Evolutionary conservation across 2,888 invertebrate genomes (phyloP), one percentile per base, ranked within the genome.

Genomic region (Polietes domitor): DNA sequence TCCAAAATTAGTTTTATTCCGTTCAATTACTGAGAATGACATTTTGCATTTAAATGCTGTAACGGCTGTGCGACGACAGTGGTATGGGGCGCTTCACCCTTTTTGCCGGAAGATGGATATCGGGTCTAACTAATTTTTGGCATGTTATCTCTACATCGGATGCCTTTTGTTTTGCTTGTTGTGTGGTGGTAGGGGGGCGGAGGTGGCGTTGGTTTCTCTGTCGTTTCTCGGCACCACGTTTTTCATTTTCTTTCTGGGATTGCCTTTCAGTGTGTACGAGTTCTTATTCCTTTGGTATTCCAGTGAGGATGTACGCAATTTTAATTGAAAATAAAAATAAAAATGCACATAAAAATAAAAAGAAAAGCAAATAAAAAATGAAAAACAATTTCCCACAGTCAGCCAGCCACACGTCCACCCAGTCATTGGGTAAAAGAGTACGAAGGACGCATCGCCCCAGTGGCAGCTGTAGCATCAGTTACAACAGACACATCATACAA

Each of bases 251-350:
- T 32, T 4, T 32, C 4, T 32, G 32, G 5, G 32, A 32, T 32
- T 4, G n/a, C 6, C 12, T 41, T 41, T 41, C 15, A 10, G 41
- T 41, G 2, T n/a, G 47, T 15, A n/a, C 9, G 32, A 9, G 9
- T 32, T 32, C 17, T 15, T 26, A 15, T 37, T 19, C 9, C 63
- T 41, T 65, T 65, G 21, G 21, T 12, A 65, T 65, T 65, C 41
- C 65, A 12, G 1, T 65, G 70, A 47, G 53, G 41, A 32, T 84
- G 71, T 79, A 84, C 81, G 81, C 78, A 79, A 81, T 84, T 84
- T 68, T 84, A 84, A 84, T 84, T 84, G 84, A 84, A 84, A 78
- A 84, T 81, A 80, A 83, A 75, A 83, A 83, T 83, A 84, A 84
- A 84, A 84, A 76, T 76, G 19, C 65, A 72, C 77, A 84, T 80